These are phyloP conservation scores for Boulengeromyrus knoepffleri DNA, from an alignment of 2,113 vertebrate species.

Conservation along the genomic window DNA sequence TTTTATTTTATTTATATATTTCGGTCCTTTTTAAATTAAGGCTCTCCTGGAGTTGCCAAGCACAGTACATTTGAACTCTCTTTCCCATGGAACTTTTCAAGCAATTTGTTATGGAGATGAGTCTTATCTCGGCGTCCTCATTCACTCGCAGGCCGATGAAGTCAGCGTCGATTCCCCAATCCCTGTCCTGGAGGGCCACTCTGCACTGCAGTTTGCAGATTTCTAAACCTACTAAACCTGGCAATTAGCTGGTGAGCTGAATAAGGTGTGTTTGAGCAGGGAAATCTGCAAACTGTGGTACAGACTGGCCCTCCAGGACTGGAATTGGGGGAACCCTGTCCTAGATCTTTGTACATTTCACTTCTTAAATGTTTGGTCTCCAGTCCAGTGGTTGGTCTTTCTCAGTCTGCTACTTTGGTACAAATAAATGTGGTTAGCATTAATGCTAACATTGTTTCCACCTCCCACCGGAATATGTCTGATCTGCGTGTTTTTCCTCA, in stretches of 20 bases:
- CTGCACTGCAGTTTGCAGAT: not conserved
- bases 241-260: not conserved
- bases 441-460: not conserved
- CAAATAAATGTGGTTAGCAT: not conserved
- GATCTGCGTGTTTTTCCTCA: constrained; percentile 15
- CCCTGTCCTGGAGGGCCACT: too few species aligned
- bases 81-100: not conserved
- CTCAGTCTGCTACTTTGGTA: not conserved
- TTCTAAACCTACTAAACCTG: not conserved
- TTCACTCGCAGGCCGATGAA: not conserved
- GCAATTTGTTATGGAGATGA: not conserved
- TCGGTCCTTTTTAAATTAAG: not conserved
- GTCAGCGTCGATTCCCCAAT: too few species aligned
- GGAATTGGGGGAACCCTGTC: not conserved
- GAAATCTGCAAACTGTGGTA: not conserved
- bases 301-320: not conserved
- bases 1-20: not conserved
- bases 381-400: not conserved
- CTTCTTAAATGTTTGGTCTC: too few species aligned
- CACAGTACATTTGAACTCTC: not conserved
- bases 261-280: not conserved
- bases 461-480: not conserved
- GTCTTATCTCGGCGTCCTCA: not conserved
- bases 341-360: not conserved
- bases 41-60: not conserved